Evolutionary conservation across 2,797 vertebrate species (phyloP), one percentile per base, ranked within the genome.

Genomic region (Geotria australis): DNA sequence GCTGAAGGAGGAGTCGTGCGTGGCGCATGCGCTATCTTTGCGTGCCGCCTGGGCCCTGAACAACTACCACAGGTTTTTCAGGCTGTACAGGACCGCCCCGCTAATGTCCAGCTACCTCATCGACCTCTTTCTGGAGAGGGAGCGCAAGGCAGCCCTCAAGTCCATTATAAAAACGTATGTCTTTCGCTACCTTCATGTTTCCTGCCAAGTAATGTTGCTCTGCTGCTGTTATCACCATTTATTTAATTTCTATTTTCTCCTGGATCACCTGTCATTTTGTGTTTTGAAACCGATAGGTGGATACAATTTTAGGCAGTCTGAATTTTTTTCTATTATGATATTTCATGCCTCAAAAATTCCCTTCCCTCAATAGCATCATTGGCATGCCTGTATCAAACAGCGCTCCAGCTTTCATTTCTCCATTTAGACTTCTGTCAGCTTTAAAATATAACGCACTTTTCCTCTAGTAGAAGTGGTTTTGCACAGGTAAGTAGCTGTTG

Each of bases 121-220:
- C 62, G 84, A 89, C 72, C 89, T 88, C 73, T 89, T 89, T 71
- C 73, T 79, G 61, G 85, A 89, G 57, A 74, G 85, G 60, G 83
- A 88, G 72, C 73, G 84, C 70, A 82, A 70, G 63, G 56, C 72
- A 1, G 85, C 85, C 10, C 77, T 91, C 68, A 76, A 76, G 70
- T 82, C 84, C 61, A 83, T 91, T 68, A 70, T 88, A 62, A 91
- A 89, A 85, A 79, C 82, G 85, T 91, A 76, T 77, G 82, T 76
- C 49, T 53, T 51, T 51, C 48, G 5, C 48, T 14, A 11, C 11
- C 14, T 51, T 51, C 48, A 11, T 51, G 11, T 51, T 51, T 51
- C 48, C 48, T 51, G 11, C 14, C 48, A 11, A 14, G 11, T 51
- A 11, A 14, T 51, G 11, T 51, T 51, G 11, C 14, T 5, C 48